Evolutionary conservation across 2,888 invertebrate genomes (phyloP).

Genomic region (Dexiosoma caninum): DNA sequence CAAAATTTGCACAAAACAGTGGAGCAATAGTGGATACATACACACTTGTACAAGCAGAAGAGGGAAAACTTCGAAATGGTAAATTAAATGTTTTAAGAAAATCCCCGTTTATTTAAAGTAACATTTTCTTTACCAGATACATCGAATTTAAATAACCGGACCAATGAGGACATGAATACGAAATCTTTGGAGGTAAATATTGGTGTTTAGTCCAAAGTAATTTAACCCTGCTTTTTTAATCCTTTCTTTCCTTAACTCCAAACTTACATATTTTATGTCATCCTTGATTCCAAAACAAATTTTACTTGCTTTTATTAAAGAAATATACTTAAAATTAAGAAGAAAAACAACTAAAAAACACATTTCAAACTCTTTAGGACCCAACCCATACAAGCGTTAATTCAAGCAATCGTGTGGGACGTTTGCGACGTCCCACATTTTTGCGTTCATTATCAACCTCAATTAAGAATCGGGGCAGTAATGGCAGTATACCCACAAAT

Average conservation of each 20-base stretch:
- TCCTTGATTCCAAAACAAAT: slow-evolving; percentile 1
- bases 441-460: slow-evolving; percentile 75
- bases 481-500: slow-evolving; percentile 72
- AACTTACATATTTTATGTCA: neutral
- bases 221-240: no score
- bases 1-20: slow-evolving; percentile 79
- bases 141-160: neutral
- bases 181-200: slow-evolving; percentile 62
- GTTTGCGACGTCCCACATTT: slow-evolving; percentile 75
- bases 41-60: slow-evolving; percentile 80
- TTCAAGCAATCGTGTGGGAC: slow-evolving; percentile 72
- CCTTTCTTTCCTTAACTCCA: no score
- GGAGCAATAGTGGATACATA: slow-evolving; percentile 45
- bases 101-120: neutral
- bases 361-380: slow-evolving; percentile 58
- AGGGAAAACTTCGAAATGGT: slow-evolving; percentile 79
- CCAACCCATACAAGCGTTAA: slow-evolving; percentile 51
- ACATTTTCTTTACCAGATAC: slow-evolving; percentile 33
- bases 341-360: slow-evolving; percentile 40
- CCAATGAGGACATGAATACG: slow-evolving; percentile 24
- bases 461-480: slow-evolving; percentile 72
- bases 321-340: slow-evolving; percentile 9
- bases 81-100: slow-evolving; percentile 36
- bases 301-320: neutral
- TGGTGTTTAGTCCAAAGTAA: neutral